Percentiles rank a stretch among this genome's conserved stretches.
Conservation (phyloP, 92 coral and sea anemone species). For the Anthopleura xanthogrammica region DNA sequence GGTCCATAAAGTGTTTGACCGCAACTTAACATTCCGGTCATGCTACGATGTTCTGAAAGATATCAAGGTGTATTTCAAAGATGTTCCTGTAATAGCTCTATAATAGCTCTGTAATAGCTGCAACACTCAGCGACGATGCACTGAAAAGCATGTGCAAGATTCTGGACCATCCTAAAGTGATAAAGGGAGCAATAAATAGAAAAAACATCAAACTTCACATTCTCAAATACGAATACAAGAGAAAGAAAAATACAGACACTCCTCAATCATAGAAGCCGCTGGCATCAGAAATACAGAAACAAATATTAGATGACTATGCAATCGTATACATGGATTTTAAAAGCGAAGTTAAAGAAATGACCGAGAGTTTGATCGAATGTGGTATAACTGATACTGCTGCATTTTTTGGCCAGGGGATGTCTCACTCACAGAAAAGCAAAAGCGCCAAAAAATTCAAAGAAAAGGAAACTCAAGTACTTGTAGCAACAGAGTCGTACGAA, state of each 20-base stretch:
- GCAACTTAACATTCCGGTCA: constrained; percentile 8
- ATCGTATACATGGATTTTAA: constrained; percentile 42
- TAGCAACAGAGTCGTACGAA: constrained; percentile 50
- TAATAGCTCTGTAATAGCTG: no score
- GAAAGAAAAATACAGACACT: constrained; percentile 2
- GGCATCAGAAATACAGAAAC: constrained; percentile 4
- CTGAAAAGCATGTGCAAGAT: neutral
- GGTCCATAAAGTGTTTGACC: constrained; percentile 47
- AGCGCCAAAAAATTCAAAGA: constrained; percentile 1
- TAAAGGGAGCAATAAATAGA: constrained; percentile 26
- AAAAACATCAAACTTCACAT: neutral
- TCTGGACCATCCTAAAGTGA: neutral
- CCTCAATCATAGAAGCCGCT: constrained; percentile 22
- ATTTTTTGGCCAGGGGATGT: neutral
- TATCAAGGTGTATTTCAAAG: no score
- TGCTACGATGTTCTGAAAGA: constrained; percentile 11
- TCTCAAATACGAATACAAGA: constrained; percentile 12
- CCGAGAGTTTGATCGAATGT: neutral
- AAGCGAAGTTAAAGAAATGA: neutral
- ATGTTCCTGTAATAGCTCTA: neutral
- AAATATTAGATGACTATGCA: constrained; percentile 11
- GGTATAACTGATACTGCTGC: neutral
- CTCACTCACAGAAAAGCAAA: no score
- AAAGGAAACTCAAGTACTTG: constrained; percentile 19
- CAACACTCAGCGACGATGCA: neutral